phyloP scores from a whole-genome alignment of 1,140 invertebrate species.

The Venturia canescens region DNA sequence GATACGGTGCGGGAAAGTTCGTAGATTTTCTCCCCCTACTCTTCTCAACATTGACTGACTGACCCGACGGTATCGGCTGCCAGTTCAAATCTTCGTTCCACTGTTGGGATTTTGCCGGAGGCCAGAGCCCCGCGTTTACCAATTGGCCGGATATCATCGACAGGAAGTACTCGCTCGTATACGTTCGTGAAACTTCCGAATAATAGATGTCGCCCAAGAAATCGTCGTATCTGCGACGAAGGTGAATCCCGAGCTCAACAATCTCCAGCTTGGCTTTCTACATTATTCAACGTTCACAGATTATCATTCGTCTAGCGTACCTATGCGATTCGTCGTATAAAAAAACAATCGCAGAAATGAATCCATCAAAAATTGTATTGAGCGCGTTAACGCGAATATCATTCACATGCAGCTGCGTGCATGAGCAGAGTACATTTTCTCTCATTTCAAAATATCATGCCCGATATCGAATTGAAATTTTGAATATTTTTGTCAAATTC shows the following conservation, averaged over 20 bases:
- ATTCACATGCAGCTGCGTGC: too few species aligned
- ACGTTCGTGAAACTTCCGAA: slow-evolving; percentile 69
- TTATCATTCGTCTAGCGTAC: too few species aligned
- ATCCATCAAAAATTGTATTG: too few species aligned
- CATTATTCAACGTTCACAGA: not conserved
- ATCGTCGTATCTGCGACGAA: slow-evolving; percentile 63
- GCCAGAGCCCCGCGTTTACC: slow-evolving; percentile 78
- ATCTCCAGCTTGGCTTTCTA: slow-evolving; percentile 62
- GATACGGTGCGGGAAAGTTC: too few species aligned
- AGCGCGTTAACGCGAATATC: too few species aligned
- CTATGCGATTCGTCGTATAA: too few species aligned
- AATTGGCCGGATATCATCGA: slow-evolving; percentile 79
- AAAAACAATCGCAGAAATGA: too few species aligned
- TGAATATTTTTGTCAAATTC: too few species aligned
- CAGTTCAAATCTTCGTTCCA: slow-evolving; percentile 75
- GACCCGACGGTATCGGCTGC: slow-evolving; percentile 79
- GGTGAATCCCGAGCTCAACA: slow-evolving; percentile 65
- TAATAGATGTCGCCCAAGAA: slow-evolving; percentile 66
- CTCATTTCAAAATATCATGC: too few species aligned
- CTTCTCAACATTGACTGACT: too few species aligned
- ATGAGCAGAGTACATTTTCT: too few species aligned
- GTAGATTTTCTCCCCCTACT: not conserved
- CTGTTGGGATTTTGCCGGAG: slow-evolving; percentile 69
- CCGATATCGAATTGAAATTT: too few species aligned
- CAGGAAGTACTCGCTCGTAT: slow-evolving; percentile 76